These are phyloP conservation scores for Anoplolepis gracilipes DNA, from an alignment of 1,140 invertebrate genomes.

Conservation along the genomic window DNA sequence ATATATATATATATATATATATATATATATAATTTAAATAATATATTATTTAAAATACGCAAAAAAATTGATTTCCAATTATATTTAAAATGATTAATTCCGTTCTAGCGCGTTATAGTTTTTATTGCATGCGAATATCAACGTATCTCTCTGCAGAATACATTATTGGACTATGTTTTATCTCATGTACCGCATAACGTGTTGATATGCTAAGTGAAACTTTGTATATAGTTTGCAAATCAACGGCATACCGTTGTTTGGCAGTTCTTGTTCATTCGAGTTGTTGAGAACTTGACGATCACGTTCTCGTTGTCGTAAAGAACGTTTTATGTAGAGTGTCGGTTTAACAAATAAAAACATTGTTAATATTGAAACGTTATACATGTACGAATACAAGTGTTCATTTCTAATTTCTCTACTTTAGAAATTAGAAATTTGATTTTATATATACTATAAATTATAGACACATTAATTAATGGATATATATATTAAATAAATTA, in stretches of 20 bases:
- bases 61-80: neutral
- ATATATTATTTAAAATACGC: neutral
- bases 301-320: constrained; percentile 32
- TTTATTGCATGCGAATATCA: constrained; percentile 9
- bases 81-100: constrained; percentile 51
- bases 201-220: constrained; percentile 71
- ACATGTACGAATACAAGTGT: neutral
- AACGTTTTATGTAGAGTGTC: constrained; percentile 36
- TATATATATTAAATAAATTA: neutral
- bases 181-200: constrained; percentile 13
- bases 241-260: constrained; percentile 24
- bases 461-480: neutral
- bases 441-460: neutral
- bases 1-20: no score
- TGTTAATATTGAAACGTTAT: constrained; percentile 19
- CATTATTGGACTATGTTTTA: constrained; percentile 60
- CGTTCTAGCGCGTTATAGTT: neutral
- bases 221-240: constrained; percentile 65
- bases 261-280: constrained; percentile 55
- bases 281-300: constrained; percentile 52
- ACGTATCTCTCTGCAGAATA: constrained; percentile 26
- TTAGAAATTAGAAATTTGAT: neutral
- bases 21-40: no score
- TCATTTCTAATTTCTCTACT: neutral
- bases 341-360: constrained; percentile 38